Evolutionary conservation across 1,140 invertebrate species (phyloP), one percentile per base, ranked within the genome.

Genomic region (Drosophila ficusphila): DNA sequence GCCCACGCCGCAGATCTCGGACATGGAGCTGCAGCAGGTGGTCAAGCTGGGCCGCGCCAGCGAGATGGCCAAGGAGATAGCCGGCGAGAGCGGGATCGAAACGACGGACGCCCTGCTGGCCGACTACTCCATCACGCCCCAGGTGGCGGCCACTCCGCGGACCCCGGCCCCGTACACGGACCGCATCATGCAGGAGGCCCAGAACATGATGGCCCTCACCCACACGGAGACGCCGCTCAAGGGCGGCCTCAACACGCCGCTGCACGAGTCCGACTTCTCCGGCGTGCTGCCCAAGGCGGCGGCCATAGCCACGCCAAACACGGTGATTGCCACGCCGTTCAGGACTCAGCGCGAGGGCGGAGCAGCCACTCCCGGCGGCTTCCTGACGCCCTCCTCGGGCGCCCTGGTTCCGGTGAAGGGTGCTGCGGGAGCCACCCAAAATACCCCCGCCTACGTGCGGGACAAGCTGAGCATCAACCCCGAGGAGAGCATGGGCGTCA

Each of bases 211-310:
- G 96, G 98, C 98, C 3, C 91, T 99, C 4, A 97, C 97, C 0
- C 98, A 99, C 90, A 98, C 98, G 0, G 98, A 99, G 81, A 99
- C 99, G 0, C 99, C 99, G 8, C 92, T 99, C 0, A 99, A 99
- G 92, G 96, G 99, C 38, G 99, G 98, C 0, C 79, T 98, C 3
- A 99, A 99, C 91, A 99, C 98, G 1, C 97, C 97, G 0, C 91
- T 99, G 1, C 95, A 96, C 61, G 95, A 98, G 81, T 94, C 95
- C 0, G 97, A 99, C 91, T 99, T 99, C 90, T 95, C 94, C 49
- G 95, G 97, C 1, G 94, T 96, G 1, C 93, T 97, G 42, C 98
- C 98, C 2, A 94, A 95, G 72, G 91, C 93, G 14, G 95, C 95
- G 42, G 90, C 93, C 0, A 92, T 97, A 0, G 94, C 96, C 18